Conservation (phyloP, 1,140 invertebrate genomes). For the Heliconius himera region DNA sequence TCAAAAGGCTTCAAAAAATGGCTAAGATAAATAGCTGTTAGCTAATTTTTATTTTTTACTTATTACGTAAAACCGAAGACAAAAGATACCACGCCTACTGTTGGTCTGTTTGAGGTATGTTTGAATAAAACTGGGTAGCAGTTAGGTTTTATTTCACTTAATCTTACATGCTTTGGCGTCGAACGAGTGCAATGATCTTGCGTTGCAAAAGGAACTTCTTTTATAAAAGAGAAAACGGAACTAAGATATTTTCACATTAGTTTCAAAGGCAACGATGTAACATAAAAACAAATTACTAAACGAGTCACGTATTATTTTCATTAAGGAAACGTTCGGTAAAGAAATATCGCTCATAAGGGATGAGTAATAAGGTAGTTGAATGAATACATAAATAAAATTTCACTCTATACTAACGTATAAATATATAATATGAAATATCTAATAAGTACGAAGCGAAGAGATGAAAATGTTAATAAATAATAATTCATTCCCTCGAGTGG, state of each 20-base stretch:
- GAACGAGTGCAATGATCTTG: constrained; percentile 27
- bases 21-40: too few species aligned
- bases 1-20: too few species aligned
- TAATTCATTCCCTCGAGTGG: too few species aligned
- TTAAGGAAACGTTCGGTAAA: constrained; percentile 4
- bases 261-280: constrained; percentile 6
- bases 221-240: constrained; percentile 22
- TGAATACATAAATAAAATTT: neutral
- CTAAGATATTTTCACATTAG: constrained; percentile 4
- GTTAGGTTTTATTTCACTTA: constrained; percentile 20
- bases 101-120: neutral
- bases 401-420: neutral
- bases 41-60: neutral
- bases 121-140: constrained; percentile 25
- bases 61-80: neutral
- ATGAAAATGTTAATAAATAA: too few species aligned
- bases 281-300: constrained; percentile 22
- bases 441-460: too few species aligned
- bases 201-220: constrained; percentile 23
- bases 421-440: neutral
- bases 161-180: constrained; percentile 24
- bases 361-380: neutral
- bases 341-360: neutral
- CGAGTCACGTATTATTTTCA: constrained; percentile 9
- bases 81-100: neutral